Evolutionary conservation across 1,140 invertebrate genomes (phyloP).

Genomic region (Drosophila ohnishii): DNA sequence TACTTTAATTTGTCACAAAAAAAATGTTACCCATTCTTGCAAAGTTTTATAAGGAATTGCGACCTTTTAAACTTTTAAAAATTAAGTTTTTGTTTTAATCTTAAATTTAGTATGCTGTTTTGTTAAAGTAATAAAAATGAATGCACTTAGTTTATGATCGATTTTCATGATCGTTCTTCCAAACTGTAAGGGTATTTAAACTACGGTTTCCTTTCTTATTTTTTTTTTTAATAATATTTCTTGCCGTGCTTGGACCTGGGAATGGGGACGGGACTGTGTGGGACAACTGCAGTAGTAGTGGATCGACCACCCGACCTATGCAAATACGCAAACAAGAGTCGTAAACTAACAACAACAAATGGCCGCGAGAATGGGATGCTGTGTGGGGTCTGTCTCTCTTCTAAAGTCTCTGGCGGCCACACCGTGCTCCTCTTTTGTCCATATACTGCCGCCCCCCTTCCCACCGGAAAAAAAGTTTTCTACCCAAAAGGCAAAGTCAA

Average conservation of each 20-base stretch:
- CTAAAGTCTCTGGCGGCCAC: not conserved
- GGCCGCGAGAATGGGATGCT: slow-evolving; percentile 28
- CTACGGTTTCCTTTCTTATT: not conserved
- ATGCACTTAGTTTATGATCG: no score
- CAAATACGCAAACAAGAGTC: slow-evolving; percentile 62
- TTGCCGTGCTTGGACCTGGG: not conserved
- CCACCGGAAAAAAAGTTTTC: not conserved
- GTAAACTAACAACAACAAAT: slow-evolving; percentile 64
- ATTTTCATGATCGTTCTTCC: not conserved
- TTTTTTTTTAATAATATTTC: not conserved
- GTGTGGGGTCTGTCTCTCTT: slow-evolving; percentile 25
- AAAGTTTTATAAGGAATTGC: no score
- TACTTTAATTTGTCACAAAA: no score
- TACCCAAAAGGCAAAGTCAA: slow-evolving; percentile 41
- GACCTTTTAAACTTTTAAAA: no score
- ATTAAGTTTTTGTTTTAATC: no score
- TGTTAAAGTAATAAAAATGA: no score
- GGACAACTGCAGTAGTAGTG: slow-evolving; percentile 8
- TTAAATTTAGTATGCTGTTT: no score
- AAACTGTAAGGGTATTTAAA: not conserved
- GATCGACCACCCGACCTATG: slow-evolving; percentile 46
- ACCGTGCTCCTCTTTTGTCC: not conserved
- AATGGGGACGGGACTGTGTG: slow-evolving; percentile 4
- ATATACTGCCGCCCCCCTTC: no score
- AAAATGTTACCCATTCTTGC: no score